Base-by-base conservation (phyloP, 2,113 vertebrate species). In the Esox niger region DNA sequence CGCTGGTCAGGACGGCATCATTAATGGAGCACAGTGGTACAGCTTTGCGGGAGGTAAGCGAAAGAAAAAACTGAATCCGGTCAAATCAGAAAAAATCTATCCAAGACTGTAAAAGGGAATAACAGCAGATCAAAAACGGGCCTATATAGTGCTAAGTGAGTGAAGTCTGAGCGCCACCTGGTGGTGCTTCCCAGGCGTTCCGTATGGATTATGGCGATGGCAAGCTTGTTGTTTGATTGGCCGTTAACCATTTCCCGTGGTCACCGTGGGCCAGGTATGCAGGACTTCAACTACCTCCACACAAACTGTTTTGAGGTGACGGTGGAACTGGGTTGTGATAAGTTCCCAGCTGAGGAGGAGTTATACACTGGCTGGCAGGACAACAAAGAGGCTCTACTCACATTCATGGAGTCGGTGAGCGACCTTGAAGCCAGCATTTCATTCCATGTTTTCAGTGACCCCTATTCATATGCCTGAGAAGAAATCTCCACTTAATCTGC, bases 221-320 rank as follows among this genome's bases (percentile, higher is more conserved):
- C 17, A 15, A 43, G 38, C 17, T 33, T 61, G 20, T 26, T 4
- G 20, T 62, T 55, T 60, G 56, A 46, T 7, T 67, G 25, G 20
- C n/a, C 65, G 15, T 20, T 60, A 17, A 23, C 17, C 26, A 29
- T 9, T 64, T 20, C 26, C 1, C 70, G 54, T 20, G 27, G 26
- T 33, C 47, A 46, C 71, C 71, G 43, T 78, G 79, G 79, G 1
- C 33, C 81, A 98, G 96, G 96, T 56, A 99, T 99, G 96, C 93
- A 95, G 71, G 96, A 99, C 89, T 98, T 99, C 88, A 98, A 96
- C 87, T 99, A 98, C 68, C 93, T 99, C 61, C 96, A 97, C 91
- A 97, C 94, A 85, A 99, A 99, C 85, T 99, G 96, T 69, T 96
- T 97, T 69, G 97, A 99, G 88, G 93, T 98, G 82, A 96, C 96